A percentile compares a stretch with the other conserved stretches of the same genome.
Evolutionary conservation across 2,888 invertebrate genomes (phyloP).

Genomic region (Cyclophora punctaria): DNA sequence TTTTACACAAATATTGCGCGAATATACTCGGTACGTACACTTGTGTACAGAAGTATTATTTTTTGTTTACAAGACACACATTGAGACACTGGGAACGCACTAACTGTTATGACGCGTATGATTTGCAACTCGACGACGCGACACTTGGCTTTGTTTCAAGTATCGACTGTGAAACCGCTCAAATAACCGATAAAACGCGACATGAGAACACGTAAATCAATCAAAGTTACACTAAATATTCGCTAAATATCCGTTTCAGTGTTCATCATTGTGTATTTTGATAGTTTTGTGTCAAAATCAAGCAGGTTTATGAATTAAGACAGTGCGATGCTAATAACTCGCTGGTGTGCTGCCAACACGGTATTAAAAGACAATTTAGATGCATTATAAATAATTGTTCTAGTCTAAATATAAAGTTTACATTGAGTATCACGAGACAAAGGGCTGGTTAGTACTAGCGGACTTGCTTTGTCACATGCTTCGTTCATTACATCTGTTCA

Average conservation of each 20-base stretch:
- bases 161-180: constrained; percentile 32
- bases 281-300: not conserved
- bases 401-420: not conserved
- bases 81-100: constrained; percentile 35
- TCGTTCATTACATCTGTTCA: too few relatives aligned
- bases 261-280: constrained; percentile 4
- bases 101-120: constrained; percentile 36
- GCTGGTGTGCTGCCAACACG: constrained; percentile 46
- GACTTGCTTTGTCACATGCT: too few relatives aligned
- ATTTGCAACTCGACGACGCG: constrained; percentile 38
- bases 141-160: constrained; percentile 59
- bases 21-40: constrained; percentile 3
- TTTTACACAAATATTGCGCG: constrained; percentile 1
- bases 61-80: constrained; percentile 34
- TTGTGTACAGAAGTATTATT: constrained; percentile 6
- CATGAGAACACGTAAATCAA: constrained; percentile 22
- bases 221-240: constrained; percentile 17
- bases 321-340: constrained; percentile 12
- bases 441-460: too few relatives aligned
- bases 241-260: constrained; percentile 15
- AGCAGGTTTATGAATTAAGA: not conserved
- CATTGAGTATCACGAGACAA: too few relatives aligned
- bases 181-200: constrained; percentile 26
- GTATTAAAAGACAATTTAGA: constrained; percentile 45
- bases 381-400: constrained; percentile 1